phyloP scores from a whole-genome alignment of 2,797 vertebrate genomes.

The Erethizon dorsatum region DNA sequence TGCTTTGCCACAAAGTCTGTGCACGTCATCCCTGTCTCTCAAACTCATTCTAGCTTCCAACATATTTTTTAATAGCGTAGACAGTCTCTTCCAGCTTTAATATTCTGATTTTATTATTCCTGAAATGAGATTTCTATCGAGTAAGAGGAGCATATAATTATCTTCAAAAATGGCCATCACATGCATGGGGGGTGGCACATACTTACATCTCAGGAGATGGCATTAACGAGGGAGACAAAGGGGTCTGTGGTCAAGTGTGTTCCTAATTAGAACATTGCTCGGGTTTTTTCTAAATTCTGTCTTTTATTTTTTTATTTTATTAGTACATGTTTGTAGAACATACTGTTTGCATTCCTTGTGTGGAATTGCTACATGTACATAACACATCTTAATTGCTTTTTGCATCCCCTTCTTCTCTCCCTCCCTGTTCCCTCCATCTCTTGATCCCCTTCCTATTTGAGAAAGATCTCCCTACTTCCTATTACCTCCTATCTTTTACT shows the following conservation, averaged over 20 bases:
- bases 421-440: not conserved
- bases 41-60: not conserved
- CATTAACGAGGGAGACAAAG: not conserved
- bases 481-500: not conserved
- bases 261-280: not conserved
- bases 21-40: not conserved
- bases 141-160: not conserved
- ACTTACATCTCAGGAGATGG: not conserved
- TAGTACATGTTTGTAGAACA: not conserved
- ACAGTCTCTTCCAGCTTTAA: not conserved
- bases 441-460: not conserved
- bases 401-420: not conserved
- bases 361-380: not conserved
- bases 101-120: not conserved
- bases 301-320: not conserved
- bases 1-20: not conserved
- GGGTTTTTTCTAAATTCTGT: not conserved
- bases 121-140: constrained; percentile 49
- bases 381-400: not conserved
- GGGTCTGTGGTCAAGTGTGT: not conserved
- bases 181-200: not conserved
- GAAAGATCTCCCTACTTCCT: not conserved
- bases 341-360: not conserved
- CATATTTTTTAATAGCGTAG: not conserved
- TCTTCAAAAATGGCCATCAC: not conserved